Percentiles rank a stretch among this genome's conserved stretches.
Conservation (phyloP, 2,113 vertebrate genomes). For the human (Homo sapiens) region DNA sequence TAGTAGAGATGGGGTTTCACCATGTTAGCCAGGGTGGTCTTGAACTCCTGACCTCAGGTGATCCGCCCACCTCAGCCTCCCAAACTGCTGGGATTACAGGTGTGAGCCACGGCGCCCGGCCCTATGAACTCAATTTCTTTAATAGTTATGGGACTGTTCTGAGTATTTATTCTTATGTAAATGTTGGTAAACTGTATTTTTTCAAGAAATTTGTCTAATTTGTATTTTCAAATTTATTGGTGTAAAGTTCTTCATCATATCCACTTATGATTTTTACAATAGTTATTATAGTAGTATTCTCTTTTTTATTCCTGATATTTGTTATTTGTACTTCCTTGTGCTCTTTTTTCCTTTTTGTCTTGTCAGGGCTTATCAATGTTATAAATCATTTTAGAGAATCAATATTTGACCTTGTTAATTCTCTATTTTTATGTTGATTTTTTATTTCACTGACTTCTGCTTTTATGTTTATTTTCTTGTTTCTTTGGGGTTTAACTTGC, state of each 20-base stretch:
- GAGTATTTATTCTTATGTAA: slow-evolving; percentile 28
- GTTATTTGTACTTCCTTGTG: not conserved
- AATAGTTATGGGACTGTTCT: not conserved
- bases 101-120: accelerated
- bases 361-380: not conserved
- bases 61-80: too few relatives aligned
- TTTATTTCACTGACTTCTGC: slow-evolving; percentile 27
- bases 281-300: not conserved
- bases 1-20: too few relatives aligned
- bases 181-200: not conserved
- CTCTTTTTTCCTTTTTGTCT: not conserved
- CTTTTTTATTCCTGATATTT: not conserved
- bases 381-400: not conserved
- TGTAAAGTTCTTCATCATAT: not conserved
- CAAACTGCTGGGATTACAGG: too few relatives aligned
- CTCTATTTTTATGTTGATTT: not conserved
- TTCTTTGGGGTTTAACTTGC: not conserved
- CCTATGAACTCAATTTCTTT: not conserved
- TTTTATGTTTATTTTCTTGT: slow-evolving; percentile 12
- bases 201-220: not conserved
- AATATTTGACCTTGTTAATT: not conserved
- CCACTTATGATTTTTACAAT: not conserved
- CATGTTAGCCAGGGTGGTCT: too few relatives aligned
- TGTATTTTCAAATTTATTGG: not conserved
- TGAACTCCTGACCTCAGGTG: too few relatives aligned